Evolutionary conservation across 1,140 invertebrate species (phyloP), one percentile per base, ranked within the genome.

Genomic region (Leptopilina clavipes): DNA sequence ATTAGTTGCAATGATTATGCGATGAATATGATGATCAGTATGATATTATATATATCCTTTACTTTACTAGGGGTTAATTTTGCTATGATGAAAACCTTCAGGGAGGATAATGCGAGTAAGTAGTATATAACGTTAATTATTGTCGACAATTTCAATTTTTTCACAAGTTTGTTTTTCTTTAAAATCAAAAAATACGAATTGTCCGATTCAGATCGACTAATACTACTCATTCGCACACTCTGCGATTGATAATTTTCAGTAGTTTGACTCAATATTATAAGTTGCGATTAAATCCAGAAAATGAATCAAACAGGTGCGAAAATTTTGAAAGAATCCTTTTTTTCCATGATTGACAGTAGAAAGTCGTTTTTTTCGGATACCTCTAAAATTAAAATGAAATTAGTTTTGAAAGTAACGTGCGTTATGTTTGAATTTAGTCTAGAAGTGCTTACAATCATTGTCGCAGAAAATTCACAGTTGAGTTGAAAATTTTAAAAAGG

Each of bases 71-170:
- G 79, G 54, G 45, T 77, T 18, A 81, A 84, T 25, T 72, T 82
- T 10, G 74, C 83, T n/a, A 85, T 82, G 77, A 80, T 84, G 73
- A 87, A 77, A 43, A 74, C 81, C 14, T 73, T 81, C 17, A 82
- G 78, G 19, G 86, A 89, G 14, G 79, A 87, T 74, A 82, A 86
- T 71, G 74, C 54, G 19, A 86, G 87, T 89, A 81, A 88, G 87
- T 81, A 54, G 72, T 6, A 48, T 17, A 43, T 45, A 18, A 43
- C 37, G 17, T 5, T 72, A 11, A 37, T 17, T 25, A 44, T 31
- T 72, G n/a, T 25, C 56, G 17, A 11, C 18, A n/a, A n/a, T n/a
- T n/a, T n/a, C 8, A 71, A 22, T 9, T 9, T 37, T 22, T 74
- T n/a, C n/a, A 19, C 10, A n/a, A n/a, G n/a, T n/a, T n/a, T 48